Evolutionary conservation across 23 tunicate species (phyloP), one percentile per base, ranked within the genome.

Genomic region (Trididemnum nubilum): DNA sequence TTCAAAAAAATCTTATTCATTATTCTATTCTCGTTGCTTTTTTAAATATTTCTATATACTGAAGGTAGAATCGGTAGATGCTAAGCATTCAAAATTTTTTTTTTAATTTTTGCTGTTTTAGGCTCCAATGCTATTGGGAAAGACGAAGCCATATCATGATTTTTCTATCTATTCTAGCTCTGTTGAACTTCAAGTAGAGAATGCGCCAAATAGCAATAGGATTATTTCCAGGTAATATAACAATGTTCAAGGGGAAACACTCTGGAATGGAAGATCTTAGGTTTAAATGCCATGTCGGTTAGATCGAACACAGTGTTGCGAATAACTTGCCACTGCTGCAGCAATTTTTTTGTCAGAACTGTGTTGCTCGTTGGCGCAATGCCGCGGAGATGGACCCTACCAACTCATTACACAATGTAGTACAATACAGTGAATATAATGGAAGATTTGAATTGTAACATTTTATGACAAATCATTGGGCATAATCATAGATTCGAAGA

Each of bases 111-210:
- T 18, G 12, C 15, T 12, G 3, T 61, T 61, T 22, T 51, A 85
- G 89, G 60, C 65, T 0, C 83, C 89, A 1, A 65, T 65, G 50
- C 66, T 50, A 7, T 30, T 85, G 65, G 5, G 36, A 26, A 85
- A 65, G 36, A n/a, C 63, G 21, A 84, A 36, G 32, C 70, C 59
- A 0, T 85, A 81, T 72, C 89, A 85, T 65, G 89, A 85, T 50
- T 85, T 77, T 65, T 29, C 49, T 32, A 66, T 75, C 32, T 85
- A 85, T 69, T 76, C 89, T 18, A 65, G 38, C 2, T 22, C 33
- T 2, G 51, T 85, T 64, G 67, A 85, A 33, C 33, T 85, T 33
- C 12, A 57, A 27, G 5, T 30, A 4, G 38, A 67, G 25, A 33
- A 32, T 67, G 18, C 38, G 25, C 38, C 38, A 3, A 67, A 67